A percentile compares a stretch with the other conserved stretches of the same genome.
These are phyloP conservation scores for Rallus crepitans DNA, from an alignment of 2,797 vertebrate species.

Conservation along the genomic window DNA sequence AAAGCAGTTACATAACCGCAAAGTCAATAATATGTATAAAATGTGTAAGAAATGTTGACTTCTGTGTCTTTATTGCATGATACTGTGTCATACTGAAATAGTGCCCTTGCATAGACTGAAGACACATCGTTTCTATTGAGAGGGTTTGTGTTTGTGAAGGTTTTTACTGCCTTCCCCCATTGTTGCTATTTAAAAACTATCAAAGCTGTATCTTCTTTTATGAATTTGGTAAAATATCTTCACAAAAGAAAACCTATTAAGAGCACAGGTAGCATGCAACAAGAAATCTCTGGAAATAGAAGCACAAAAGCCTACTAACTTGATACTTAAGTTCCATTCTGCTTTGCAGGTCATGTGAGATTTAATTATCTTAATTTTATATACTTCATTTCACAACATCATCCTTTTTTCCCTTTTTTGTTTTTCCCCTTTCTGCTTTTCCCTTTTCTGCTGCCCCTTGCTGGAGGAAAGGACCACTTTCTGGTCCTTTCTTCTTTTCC, in stretches of 20 bases:
- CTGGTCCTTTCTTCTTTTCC: neutral
- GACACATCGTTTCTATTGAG: neutral
- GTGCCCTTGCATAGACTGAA: neutral
- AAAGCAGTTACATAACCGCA: neutral
- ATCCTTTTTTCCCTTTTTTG: neutral
- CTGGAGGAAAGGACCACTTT: neutral
- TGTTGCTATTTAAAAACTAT: neutral
- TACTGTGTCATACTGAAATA: neutral
- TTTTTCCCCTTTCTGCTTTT: too few relatives aligned
- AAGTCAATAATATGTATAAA: conserved; percentile 40
- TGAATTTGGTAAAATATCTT: neutral
- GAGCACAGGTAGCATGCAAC: neutral
- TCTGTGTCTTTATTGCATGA: neutral
- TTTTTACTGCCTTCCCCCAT: neutral
- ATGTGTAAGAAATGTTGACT: neutral
- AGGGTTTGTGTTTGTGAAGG: neutral
- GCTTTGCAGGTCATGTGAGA: neutral
- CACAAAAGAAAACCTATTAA: neutral
- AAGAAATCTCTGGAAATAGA: neutral
- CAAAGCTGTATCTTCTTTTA: neutral
- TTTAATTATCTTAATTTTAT: neutral
- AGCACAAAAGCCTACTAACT: neutral
- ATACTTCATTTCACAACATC: neutral
- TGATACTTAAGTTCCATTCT: neutral
- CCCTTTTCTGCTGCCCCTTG: too few relatives aligned